A percentile compares a stretch with the other conserved stretches of the same genome.
Conservation (phyloP, 2,888 invertebrate species). For the Cancer borealis region DNA sequence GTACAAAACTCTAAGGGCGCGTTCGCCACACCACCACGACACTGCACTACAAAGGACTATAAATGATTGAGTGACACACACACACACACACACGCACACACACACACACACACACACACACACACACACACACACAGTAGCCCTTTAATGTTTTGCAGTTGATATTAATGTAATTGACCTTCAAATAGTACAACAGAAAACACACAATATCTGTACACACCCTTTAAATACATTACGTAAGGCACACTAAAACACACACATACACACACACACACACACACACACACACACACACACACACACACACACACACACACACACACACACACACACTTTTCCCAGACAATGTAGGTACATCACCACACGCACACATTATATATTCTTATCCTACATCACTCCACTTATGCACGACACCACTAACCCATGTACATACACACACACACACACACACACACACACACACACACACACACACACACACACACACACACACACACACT, state of each 20-base stretch:
- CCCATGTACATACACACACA: constrained; percentile 13
- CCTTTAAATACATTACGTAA: constrained; percentile 29
- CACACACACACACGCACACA: constrained; percentile 42
- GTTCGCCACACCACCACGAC: not conserved
- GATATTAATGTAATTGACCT: not conserved
- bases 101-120: constrained; percentile 51
- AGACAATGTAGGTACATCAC: not conserved
- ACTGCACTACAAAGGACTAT: not conserved
- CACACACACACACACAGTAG: constrained; percentile 7
- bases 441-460: constrained; percentile 45
- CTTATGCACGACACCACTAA: not conserved
- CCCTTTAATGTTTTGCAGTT: not conserved
- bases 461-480: constrained; percentile 52
- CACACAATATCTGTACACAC: constrained; percentile 27
- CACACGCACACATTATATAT: constrained; percentile 17
- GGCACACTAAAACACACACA: constrained; percentile 31
- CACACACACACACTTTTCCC: constrained; percentile 16
- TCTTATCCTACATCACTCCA: not conserved
- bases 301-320: constrained; percentile 47
- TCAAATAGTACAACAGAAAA: not conserved
- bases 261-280: constrained; percentile 38
- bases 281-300: constrained; percentile 46
- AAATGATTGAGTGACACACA: not conserved
- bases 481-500: constrained; percentile 52
- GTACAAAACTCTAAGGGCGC: not conserved